Conservation (phyloP, 2,797 vertebrate genomes). For the Esox lucius region DNA sequence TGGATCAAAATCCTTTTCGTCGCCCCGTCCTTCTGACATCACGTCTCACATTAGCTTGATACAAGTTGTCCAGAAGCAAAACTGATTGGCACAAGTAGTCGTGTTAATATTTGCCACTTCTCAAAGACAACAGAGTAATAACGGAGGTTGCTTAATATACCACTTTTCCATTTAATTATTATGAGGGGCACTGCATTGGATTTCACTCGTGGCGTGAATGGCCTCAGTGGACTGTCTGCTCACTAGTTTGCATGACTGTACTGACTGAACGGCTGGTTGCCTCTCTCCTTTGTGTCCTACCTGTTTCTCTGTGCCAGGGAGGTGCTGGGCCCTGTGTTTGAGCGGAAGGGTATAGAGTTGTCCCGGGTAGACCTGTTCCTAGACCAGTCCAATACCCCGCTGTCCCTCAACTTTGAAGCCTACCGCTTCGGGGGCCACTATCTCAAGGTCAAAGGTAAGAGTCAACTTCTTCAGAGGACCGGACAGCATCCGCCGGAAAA, state of each 20-base stretch:
- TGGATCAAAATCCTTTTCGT: not conserved
- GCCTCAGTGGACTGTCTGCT: not conserved
- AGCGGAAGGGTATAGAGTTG: conserved; percentile 87
- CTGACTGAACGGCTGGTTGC: conserved; percentile 6
- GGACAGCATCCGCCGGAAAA: not conserved
- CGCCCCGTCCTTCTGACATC: too few relatives aligned
- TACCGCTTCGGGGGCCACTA: conserved; percentile 93
- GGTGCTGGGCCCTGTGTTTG: conserved; percentile 88
- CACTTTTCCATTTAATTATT: too few relatives aligned
- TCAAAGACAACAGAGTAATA: too few relatives aligned
- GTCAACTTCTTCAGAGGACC: not conserved
- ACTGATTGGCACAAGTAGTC: too few relatives aligned
- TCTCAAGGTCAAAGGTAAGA: conserved; percentile 91
- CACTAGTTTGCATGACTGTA: not conserved
- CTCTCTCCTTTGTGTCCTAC: not conserved
- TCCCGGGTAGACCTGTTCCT: conserved; percentile 87
- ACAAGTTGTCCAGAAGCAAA: too few relatives aligned
- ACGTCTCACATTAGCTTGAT: too few relatives aligned
- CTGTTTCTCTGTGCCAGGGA: conserved; percentile 75
- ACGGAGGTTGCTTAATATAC: too few relatives aligned
- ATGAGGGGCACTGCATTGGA: too few relatives aligned
- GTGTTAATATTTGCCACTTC: too few relatives aligned
- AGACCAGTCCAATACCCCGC: conserved; percentile 94
- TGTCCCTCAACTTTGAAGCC: conserved; percentile 91
- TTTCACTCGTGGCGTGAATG: not conserved